Percentiles rank a stretch among this genome's conserved stretches.
Conservation (phyloP, 2,113 vertebrate species). For the Calyptomena viridis region DNA sequence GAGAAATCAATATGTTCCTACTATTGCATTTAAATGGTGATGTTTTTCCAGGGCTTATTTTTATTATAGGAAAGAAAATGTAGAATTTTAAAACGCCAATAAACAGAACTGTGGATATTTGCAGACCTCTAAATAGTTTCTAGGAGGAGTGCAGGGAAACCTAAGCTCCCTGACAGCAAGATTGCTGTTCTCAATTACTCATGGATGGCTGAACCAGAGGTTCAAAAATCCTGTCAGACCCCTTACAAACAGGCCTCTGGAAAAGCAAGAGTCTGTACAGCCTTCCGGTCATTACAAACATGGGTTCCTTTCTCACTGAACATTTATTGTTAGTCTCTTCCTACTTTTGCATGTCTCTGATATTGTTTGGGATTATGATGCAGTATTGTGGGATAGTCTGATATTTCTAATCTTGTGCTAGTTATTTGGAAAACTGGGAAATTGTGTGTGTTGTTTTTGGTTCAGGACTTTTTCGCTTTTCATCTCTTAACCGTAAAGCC, state of each 20-base stretch:
- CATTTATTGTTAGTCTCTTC: not conserved
- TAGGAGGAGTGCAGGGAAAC: not conserved
- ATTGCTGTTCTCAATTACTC: not conserved
- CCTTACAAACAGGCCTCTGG: not conserved
- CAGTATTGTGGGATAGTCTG: not conserved
- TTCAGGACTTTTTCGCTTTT: not conserved
- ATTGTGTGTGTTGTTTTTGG: not conserved
- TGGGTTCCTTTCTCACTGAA: not conserved
- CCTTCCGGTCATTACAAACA: not conserved
- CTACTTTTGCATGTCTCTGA: not conserved
- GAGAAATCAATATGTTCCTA: not conserved
- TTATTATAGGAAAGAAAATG: not conserved
- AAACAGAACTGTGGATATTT: not conserved
- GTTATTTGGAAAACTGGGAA: not conserved
- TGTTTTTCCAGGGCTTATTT: not conserved
- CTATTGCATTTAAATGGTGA: not conserved
- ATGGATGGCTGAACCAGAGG: not conserved
- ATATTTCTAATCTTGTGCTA: not conserved
- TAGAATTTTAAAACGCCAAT: not conserved
- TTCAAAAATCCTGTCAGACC: not conserved
- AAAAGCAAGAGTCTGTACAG: not conserved
- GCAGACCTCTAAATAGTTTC: not conserved
- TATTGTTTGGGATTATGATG: not conserved
- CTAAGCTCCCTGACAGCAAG: not conserved
- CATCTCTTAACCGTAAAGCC: not conserved